Conservation (phyloP, 2,113 vertebrate genomes). For the Odontophorus gujanensis region DNA sequence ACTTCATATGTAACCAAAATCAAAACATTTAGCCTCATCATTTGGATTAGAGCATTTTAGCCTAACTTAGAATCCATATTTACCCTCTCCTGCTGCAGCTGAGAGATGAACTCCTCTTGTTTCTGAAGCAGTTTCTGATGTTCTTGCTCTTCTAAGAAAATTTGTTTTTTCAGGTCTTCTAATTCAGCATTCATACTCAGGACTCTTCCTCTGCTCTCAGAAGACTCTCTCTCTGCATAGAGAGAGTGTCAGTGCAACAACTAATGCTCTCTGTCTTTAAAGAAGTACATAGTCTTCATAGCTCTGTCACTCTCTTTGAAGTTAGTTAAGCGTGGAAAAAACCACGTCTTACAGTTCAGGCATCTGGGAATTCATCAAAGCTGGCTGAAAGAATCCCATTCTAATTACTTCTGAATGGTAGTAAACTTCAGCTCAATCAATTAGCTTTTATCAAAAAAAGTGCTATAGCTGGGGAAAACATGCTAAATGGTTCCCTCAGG, state of each 20-base stretch:
- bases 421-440: not conserved
- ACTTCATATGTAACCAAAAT: not conserved
- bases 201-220: slow-evolving; percentile 69
- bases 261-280: not conserved
- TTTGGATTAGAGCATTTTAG: not conserved
- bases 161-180: slow-evolving; percentile 75
- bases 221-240: slow-evolving; percentile 59
- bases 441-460: not conserved
- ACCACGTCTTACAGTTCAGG: not conserved
- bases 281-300: not conserved
- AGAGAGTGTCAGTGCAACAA: not conserved
- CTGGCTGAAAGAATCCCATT: fast-evolving
- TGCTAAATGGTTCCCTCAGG: not conserved
- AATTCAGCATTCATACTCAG: slow-evolving; percentile 81
- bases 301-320: not conserved
- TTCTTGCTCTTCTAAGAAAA: slow-evolving; percentile 69
- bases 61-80: not conserved
- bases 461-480: not conserved
- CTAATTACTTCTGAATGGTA: not conserved
- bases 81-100: slow-evolving; percentile 88
- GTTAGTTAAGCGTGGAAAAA: not conserved
- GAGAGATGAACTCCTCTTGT: slow-evolving; percentile 65
- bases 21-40: not conserved
- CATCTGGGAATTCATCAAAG: not conserved
- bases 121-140: slow-evolving; percentile 78